These are phyloP conservation scores for Anguilla anguilla DNA, from an alignment of 2,797 vertebrate genomes.

Conservation along the genomic window DNA sequence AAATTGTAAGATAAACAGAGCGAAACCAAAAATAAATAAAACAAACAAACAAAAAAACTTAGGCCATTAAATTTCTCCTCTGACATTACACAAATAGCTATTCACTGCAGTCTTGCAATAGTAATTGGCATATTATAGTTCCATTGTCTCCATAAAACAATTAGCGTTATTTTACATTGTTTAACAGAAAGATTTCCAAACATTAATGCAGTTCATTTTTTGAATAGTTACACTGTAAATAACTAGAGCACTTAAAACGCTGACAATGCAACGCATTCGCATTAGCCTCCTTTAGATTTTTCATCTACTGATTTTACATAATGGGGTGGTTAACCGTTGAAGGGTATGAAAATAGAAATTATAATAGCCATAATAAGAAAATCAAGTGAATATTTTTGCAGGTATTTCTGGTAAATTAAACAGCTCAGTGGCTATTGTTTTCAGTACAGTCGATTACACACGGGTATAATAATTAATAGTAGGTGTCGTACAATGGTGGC, in stretches of 20 bases:
- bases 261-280: not conserved
- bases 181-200: not conserved
- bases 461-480: not conserved
- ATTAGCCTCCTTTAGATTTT: not conserved
- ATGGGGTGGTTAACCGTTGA: not conserved
- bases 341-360: not conserved
- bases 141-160: conserved; percentile 18
- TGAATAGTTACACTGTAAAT: not conserved
- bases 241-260: not conserved
- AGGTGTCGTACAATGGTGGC: not conserved
- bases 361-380: not conserved
- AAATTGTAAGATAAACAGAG: not conserved
- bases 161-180: conserved; percentile 14
- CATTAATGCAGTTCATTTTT: not conserved
- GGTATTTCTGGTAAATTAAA: not conserved
- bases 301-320: not conserved
- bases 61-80: not conserved
- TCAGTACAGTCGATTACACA: not conserved
- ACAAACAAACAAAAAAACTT: not conserved
- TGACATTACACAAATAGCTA: not conserved
- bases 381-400: not conserved
- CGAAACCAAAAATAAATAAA: not conserved
- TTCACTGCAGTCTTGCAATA: conserved; percentile 18
- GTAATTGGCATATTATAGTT: not conserved
- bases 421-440: not conserved